A percentile compares a stretch with the other conserved stretches of the same genome.
Evolutionary conservation across 1,140 invertebrate species (phyloP).

Genomic region (Helicorthomorpha holstii): DNA sequence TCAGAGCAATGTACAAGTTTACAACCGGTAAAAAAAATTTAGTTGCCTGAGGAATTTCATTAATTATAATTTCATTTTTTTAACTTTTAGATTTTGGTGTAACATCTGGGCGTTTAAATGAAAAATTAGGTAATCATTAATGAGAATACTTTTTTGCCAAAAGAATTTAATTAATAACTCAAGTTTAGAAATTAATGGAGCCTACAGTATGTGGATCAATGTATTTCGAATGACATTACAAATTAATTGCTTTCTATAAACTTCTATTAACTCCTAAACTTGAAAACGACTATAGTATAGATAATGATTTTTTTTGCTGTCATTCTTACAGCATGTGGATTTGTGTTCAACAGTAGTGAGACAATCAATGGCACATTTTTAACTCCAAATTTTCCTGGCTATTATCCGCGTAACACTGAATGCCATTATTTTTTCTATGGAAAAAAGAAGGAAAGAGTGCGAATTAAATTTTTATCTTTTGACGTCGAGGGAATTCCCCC

Average conservation of each 20-base stretch:
- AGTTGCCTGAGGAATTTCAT: conserved; percentile 22
- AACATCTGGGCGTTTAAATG: neutral
- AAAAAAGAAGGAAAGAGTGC: conserved; percentile 54
- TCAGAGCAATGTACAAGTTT: conserved; percentile 70
- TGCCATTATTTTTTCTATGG: conserved; percentile 92
- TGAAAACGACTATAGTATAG: too few species aligned
- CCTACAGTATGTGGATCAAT: too few species aligned
- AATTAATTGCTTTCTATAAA: too few species aligned
- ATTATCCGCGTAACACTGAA: conserved; percentile 77
- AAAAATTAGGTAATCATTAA: neutral
- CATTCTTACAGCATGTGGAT: conserved; percentile 34
- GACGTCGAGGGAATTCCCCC: conserved; percentile 78
- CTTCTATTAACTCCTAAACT: too few species aligned
- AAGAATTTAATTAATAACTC: too few species aligned
- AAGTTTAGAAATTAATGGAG: too few species aligned
- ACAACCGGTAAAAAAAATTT: conserved; percentile 79
- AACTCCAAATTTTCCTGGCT: conserved; percentile 82
- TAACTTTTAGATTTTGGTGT: conserved; percentile 1
- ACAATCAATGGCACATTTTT: conserved; percentile 60
- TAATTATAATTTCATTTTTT: too few species aligned
- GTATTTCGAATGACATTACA: too few species aligned
- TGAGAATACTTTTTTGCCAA: too few species aligned
- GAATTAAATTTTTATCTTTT: conserved; percentile 73
- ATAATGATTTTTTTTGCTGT: too few species aligned
- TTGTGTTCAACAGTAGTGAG: conserved; percentile 45